phyloP scores from a whole-genome alignment of 2,113 vertebrate genomes.

The Origma solitaria region DNA sequence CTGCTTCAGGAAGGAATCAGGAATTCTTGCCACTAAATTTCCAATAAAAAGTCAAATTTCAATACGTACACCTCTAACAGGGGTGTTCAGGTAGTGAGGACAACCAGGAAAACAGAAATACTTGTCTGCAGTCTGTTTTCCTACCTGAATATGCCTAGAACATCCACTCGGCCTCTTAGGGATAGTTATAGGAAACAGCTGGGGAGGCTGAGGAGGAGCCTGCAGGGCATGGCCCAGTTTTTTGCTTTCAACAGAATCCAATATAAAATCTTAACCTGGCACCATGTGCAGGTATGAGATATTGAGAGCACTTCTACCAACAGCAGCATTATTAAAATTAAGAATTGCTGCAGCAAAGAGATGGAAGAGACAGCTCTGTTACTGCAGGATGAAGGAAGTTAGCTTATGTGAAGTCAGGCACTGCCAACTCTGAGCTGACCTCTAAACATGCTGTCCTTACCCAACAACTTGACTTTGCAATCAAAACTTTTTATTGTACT shows the following conservation, averaged over 20 bases:
- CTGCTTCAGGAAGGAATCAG: neutral
- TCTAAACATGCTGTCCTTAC: neutral
- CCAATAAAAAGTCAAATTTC: neutral
- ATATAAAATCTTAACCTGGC: neutral
- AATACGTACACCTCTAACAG: fast-evolving
- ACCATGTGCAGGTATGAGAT: neutral
- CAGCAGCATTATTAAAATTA: neutral
- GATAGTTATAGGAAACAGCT: fast-evolving
- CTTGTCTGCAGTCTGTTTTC: neutral
- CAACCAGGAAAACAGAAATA: neutral
- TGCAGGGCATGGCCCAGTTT: neutral
- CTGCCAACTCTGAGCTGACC: neutral
- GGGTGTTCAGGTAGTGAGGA: neutral
- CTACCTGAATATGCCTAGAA: neutral
- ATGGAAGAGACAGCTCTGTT: neutral
- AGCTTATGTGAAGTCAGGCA: neutral
- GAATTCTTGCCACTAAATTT: neutral
- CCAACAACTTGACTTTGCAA: neutral
- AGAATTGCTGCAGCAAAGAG: neutral
- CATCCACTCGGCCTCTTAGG: neutral
- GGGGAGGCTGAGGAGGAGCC: neutral
- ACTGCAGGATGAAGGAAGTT: neutral
- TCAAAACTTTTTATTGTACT: neutral
- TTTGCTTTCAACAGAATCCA: neutral
- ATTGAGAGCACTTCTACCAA: neutral